Evolutionary conservation across 2,888 invertebrate genomes (phyloP), one percentile per base, ranked within the genome.

Genomic region (Mythimna albipuncta): DNA sequence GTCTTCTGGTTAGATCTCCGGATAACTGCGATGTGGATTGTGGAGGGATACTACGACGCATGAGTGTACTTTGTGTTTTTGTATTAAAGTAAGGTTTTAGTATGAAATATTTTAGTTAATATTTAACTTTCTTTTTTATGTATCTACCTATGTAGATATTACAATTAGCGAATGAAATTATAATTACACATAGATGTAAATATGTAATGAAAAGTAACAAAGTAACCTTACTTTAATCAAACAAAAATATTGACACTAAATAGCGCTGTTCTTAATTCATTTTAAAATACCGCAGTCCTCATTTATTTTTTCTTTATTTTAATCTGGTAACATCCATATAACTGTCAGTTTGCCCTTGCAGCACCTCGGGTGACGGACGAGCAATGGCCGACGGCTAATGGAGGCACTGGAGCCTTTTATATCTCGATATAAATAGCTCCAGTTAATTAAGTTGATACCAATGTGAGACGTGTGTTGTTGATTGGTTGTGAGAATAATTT

Each of bases 321-420:
- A 52, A 73, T 55, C 55, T 41, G 13, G 11, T 44, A 32, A 21
- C 64, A 55, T 66, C 6, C 19, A 66, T 57, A 21, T 44, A 58
- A 44, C 52, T 54, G 57, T 52, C 66, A 62, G 19, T 9, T 10
- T 2, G 21, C 21, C 67, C 68, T 54, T 47, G 47, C 21, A n/a
- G 6, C 35, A 32, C 21, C 57, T 81, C 57, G 57, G 68, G 58
- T 81, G 68, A 69, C 65, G 21, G 44, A 55, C 71, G 62, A 62
- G 77, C 35, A 52, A 44, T 52, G 65, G 68, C 61, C 32, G 35
- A 0, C 50, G 44, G 35, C 65, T 71, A 81, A 81, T 81, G 62
- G 55, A 59, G 13, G 16, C 59, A 61, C 13, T 52, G 19, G 47
- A 6, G 55, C 44, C 19, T 10, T 52, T 64, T 69, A 72, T 26